These are phyloP conservation scores for Camponotus fellah DNA, from an alignment of 2,888 invertebrate species.

Conservation along the genomic window DNA sequence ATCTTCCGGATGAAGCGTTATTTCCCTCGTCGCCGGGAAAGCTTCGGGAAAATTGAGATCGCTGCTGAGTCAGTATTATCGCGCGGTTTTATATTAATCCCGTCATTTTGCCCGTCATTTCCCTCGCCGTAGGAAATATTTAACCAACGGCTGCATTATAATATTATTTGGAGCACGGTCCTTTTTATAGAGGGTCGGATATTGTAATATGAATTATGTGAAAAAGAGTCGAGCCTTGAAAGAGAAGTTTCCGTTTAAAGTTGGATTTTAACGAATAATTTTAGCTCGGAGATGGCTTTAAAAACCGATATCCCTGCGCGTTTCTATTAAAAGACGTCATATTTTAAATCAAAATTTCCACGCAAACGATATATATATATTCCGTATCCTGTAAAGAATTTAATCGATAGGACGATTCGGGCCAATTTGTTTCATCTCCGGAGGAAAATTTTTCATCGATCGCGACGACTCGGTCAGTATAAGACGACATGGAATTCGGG, in stretches of 20 bases:
- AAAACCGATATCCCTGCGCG: not conserved
- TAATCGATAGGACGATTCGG: constrained; percentile 11
- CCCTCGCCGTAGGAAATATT: not conserved
- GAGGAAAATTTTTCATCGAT: constrained; percentile 23
- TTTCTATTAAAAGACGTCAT: not conserved
- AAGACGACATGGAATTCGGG: not conserved
- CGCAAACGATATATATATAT: no score
- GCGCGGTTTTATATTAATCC: not conserved
- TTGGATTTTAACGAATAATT: constrained; percentile 3
- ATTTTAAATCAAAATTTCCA: not conserved
- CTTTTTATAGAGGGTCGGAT: not conserved
- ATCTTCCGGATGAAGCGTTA: not conserved
- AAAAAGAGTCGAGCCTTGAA: not conserved
- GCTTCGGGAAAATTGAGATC: constrained; percentile 18
- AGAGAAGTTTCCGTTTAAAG: not conserved
- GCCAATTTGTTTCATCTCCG: not conserved
- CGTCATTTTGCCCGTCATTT: constrained; percentile 2
- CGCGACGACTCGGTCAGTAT: constrained; percentile 4
- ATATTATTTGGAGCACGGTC: not conserved
- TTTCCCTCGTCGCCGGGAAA: constrained; percentile 8
- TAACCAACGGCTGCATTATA: not conserved
- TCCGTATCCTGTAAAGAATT: not conserved
- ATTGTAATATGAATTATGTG: not conserved
- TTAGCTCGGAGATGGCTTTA: not conserved
- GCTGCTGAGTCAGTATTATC: constrained; percentile 26